Base-by-base conservation (phyloP, 2,113 vertebrate species). In the Eretmochelys imbricata region DNA sequence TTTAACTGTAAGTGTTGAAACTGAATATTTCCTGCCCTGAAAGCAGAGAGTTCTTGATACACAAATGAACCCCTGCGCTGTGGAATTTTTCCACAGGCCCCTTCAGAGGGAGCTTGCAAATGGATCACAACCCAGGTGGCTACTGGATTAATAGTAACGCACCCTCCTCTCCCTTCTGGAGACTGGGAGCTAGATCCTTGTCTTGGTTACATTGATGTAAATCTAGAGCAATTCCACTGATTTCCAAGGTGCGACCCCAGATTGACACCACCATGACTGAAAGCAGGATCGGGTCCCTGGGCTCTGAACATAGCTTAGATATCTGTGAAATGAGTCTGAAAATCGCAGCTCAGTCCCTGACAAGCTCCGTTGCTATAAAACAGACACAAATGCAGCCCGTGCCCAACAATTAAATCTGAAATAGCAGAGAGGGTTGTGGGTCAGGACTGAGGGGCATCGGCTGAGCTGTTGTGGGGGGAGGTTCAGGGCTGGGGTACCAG, bases 1-100 rank as follows among this genome's bases (percentile, higher is more conserved):
- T 97, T 97, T 91, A 89, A 92, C 91, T 97, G 87, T 86, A 94
- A 97, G 97, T 96, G 96, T 85, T 95, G 97, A 98, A 97, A 98
- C 84, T 0, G 14, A 97, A 92, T 97, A 97, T 97, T 98, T 98
- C 97, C 97, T 96, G 96, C 94, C 87, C 96, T 84, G 78, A 96
- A 93, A 96, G 92, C 90, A 22, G 81, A 93, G 79, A 10, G 14
- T 46, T 19, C 89, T 94, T 1, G 5, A 17, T 38, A 85, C 0
- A 0, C 89, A 96, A 88, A 96, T 31, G 49, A 54, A 93, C 57
- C 80, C 88, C 91, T 89, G 82, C 2, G 2, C 84, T 62, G 93
- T 91, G 91, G 93, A 97, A 91, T 97, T 93, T 89, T 22, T 95
- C 81, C 85, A 78, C 1, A 1, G 53, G 42, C 16, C 93, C 53